Evolutionary conservation across 2,888 invertebrate genomes (phyloP).

Genomic region (Pyrochroa serraticornis): DNA sequence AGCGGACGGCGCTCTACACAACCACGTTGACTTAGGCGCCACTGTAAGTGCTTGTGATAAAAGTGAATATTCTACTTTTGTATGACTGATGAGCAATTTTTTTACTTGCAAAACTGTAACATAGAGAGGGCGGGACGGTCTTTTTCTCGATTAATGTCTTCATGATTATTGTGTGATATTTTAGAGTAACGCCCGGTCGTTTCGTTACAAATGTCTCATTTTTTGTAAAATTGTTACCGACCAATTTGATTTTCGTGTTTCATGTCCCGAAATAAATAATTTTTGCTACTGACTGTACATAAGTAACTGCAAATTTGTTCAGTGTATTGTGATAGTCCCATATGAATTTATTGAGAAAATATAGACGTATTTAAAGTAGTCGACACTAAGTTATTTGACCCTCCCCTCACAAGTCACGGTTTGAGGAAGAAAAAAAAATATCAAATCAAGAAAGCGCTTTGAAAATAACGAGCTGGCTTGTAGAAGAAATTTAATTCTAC

Average conservation of each 20-base stretch:
- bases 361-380: constrained; percentile 31
- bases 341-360: constrained; percentile 37
- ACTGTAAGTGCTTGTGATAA: constrained; percentile 41
- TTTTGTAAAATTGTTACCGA: constrained; percentile 14
- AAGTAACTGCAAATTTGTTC: constrained; percentile 40
- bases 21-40: constrained; percentile 46
- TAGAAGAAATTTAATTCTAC: constrained; percentile 18
- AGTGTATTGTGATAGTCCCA: constrained; percentile 43
- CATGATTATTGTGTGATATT: constrained; percentile 27
- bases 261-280: constrained; percentile 41
- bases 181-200: constrained; percentile 15
- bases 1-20: constrained; percentile 58
- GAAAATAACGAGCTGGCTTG: not conserved
- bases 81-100: constrained; percentile 42
- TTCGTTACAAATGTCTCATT: constrained; percentile 12
- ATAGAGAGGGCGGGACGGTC: constrained; percentile 35
- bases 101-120: constrained; percentile 42
- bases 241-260: not conserved
- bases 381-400: not conserved
- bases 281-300: constrained; percentile 52
- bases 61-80: constrained; percentile 42
- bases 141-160: constrained; percentile 22
- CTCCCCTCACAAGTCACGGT: not conserved
- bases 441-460: no score
- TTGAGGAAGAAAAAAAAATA: not conserved